Conservation (phyloP, 1,140 invertebrate species). For the Hestina assimilis region DNA sequence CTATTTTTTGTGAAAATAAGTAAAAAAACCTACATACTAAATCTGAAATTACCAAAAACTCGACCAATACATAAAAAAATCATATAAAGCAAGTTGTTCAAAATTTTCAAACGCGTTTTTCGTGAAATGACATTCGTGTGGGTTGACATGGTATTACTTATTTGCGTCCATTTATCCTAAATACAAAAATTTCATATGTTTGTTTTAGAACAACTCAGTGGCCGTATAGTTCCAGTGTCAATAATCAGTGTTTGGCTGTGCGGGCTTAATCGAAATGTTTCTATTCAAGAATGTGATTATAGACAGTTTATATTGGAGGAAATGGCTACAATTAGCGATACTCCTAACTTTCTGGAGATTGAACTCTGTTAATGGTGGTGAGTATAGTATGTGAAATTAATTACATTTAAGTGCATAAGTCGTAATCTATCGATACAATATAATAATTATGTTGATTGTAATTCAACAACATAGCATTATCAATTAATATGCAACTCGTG, state of each 20-base stretch:
- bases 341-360: constrained; percentile 42
- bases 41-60: no score
- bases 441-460: background rate
- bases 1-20: no score
- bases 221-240: constrained; percentile 54
- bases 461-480: background rate
- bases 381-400: constrained; percentile 29
- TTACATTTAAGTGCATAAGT: no score
- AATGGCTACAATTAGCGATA: constrained; percentile 50
- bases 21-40: no score
- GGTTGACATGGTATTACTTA: no score
- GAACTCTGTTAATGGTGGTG: constrained; percentile 49
- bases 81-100: no score
- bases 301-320: constrained; percentile 49
- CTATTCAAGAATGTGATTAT: constrained; percentile 54
- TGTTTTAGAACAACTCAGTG: constrained; percentile 51
- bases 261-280: constrained; percentile 56
- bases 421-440: background rate
- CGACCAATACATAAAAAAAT: no score
- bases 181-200: constrained; percentile 52
- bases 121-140: no score
- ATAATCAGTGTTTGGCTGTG: constrained; percentile 55
- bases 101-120: no score
- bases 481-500: background rate
- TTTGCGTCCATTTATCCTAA: no score